phyloP scores from a whole-genome alignment of 2,113 vertebrate genomes.

The Condylura cristata region DNA sequence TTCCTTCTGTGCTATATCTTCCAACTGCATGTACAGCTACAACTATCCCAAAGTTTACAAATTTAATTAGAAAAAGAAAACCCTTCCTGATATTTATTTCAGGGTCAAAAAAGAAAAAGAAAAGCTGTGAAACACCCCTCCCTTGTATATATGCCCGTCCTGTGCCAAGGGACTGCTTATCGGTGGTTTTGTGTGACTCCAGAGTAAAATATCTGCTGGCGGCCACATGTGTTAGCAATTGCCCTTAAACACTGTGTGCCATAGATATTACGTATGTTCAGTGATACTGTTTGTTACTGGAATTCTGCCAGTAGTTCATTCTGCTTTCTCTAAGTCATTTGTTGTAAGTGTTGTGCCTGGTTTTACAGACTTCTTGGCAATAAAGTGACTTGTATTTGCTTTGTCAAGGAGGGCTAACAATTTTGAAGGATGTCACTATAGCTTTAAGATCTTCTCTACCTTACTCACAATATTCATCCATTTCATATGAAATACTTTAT shows the following conservation, averaged over 20 bases:
- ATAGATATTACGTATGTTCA: slow-evolving; percentile 37
- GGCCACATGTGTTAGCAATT: slow-evolving; percentile 50
- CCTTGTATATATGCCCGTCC: background rate
- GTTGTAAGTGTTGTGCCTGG: slow-evolving; percentile 54
- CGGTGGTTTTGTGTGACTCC: slow-evolving; percentile 9
- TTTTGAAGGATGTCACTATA: slow-evolving; percentile 44
- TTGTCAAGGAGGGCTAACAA: slow-evolving; percentile 55
- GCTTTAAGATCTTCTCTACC: slow-evolving; percentile 10
- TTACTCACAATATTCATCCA: slow-evolving; percentile 29
- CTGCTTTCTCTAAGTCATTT: slow-evolving; percentile 61
- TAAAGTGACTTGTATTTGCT: slow-evolving; percentile 54
- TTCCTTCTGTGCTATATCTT: slow-evolving; percentile 35
- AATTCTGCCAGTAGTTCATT: slow-evolving; percentile 54
- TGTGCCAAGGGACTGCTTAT: background rate
- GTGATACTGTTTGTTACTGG: slow-evolving; percentile 39
- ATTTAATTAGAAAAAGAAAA: background rate
- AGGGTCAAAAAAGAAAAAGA: background rate
- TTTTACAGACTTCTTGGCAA: slow-evolving; percentile 65
- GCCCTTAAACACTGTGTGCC: slow-evolving; percentile 29
- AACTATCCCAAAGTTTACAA: background rate
- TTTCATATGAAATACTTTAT: slow-evolving; percentile 52
- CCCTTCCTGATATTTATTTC: slow-evolving; percentile 1
- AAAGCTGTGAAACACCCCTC: background rate
- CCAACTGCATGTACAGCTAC: background rate
- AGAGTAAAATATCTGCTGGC: slow-evolving; percentile 17